phyloP scores from a whole-genome alignment of 2,113 vertebrate genomes.

The Calyptommatus sinebrachiatus region DNA sequence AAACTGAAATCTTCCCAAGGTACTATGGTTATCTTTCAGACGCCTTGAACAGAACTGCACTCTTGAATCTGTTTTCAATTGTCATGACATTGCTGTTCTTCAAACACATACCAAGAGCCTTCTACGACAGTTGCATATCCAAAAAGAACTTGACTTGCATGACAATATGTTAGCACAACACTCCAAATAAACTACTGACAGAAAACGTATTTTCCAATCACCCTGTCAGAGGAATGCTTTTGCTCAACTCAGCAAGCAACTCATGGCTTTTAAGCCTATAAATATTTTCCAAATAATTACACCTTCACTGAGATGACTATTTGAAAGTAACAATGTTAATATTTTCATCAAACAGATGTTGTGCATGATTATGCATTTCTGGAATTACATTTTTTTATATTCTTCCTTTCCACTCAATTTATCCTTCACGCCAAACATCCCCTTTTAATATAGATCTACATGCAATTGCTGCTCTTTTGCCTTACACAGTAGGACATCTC shows the following conservation, averaged over 20 bases:
- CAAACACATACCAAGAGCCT: background rate
- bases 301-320: slow-evolving; percentile 19
- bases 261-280: slow-evolving; percentile 46
- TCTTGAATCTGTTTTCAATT: background rate
- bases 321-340: slow-evolving; percentile 8
- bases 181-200: slow-evolving; percentile 47
- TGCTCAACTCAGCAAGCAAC: slow-evolving; percentile 40
- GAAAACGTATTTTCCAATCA: slow-evolving; percentile 52
- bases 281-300: slow-evolving; percentile 49
- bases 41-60: background rate
- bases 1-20: background rate
- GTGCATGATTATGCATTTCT: slow-evolving; percentile 17
- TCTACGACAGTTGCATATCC: slow-evolving; percentile 22
- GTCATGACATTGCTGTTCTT: background rate
- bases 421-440: background rate
- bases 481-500: slow-evolving; percentile 21
- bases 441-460: background rate
- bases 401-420: slow-evolving; percentile 2
- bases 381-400: slow-evolving; percentile 21
- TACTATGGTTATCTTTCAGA: too few species aligned
- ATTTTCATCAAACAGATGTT: slow-evolving; percentile 17
- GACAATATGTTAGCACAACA: slow-evolving; percentile 50
- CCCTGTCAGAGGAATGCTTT: slow-evolving; percentile 53
- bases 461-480: background rate
- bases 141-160: slow-evolving; percentile 35